Conservation (phyloP, 2,113 vertebrate species). For the Perca schrenkii region DNA sequence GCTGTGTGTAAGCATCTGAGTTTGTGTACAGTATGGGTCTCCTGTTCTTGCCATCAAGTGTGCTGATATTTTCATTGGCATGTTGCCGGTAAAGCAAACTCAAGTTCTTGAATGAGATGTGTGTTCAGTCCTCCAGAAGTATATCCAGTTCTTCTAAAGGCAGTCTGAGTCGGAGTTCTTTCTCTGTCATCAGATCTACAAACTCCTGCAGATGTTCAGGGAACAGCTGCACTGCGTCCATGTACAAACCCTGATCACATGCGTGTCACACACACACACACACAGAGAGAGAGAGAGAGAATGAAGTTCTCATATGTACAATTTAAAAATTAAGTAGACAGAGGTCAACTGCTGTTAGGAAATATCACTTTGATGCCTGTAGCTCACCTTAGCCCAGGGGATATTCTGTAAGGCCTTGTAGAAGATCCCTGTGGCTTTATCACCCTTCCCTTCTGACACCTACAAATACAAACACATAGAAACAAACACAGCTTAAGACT, state of each 20-base stretch:
- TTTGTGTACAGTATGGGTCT: not conserved
- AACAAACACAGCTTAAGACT: conserved; percentile 10
- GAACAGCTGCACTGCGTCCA: conserved; percentile 91
- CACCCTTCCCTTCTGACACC: conserved; percentile 89
- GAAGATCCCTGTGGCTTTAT: conserved; percentile 92
- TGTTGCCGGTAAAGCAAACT: conserved; percentile 9
- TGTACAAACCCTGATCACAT: conserved; percentile 86
- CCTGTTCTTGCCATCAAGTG: conserved; percentile 4
- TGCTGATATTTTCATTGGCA: not conserved
- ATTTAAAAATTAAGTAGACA: not conserved
- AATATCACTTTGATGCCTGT: not conserved
- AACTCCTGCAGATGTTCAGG: conserved; percentile 89
- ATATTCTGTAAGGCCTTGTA: conserved; percentile 95
- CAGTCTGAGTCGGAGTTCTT: conserved; percentile 90
- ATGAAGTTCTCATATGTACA: not conserved
- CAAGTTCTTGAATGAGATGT: not conserved
- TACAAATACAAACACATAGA: conserved; percentile 65
- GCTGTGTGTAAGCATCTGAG: not conserved
- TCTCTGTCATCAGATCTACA: conserved; percentile 92
- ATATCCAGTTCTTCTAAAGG: conserved; percentile 94
- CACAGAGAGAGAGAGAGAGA: not conserved
- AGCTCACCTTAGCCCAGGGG: conserved; percentile 95
- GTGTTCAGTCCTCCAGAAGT: conserved; percentile 88
- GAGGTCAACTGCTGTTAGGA: not conserved
- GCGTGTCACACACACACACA: conserved; percentile 19